Base-by-base conservation (phyloP, 2,797 vertebrate species). In the Crocidura indochinensis region DNA sequence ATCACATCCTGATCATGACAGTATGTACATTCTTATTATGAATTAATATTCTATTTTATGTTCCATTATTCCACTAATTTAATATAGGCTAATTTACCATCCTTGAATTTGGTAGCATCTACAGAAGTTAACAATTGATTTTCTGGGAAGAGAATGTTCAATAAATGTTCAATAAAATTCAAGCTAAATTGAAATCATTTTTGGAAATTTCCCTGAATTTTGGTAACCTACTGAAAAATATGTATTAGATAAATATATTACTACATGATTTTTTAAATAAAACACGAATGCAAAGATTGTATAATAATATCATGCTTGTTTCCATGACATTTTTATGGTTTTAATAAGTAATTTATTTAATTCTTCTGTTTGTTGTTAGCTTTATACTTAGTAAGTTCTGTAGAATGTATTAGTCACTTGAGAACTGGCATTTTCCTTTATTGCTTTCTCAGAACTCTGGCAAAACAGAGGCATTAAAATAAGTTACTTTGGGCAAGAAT, bases 241-340 rank as follows among this genome's bases (percentile, higher is more conserved):
- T 3, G 44, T 27, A 20, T 15, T 3, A 7, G 10, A 17, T 8
- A 67, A 87, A 75, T 2, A 64, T 7, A 1, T 53, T 87, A 73
- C n/a, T 51, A 29, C 31, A 79, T 85, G 20, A 2, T 84, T 74
- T 38, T 91, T 14, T 74, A 95, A 93, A 67, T 51, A n/a, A 27
- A 82, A 17, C 46, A 73, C 88, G 56, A 85, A 69, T 26, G 73
- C 20, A 86, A 93, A 92, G 38, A 88, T 65, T 93, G 12, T 38
- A 14, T 78, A n/a, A 82, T 17, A 73, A 29, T 20, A 24, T 29
- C 12, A 84, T 5, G 11, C 47, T 85, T 87, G 14, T 85, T 85
- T 91, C 79, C 76, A 62, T 24, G 56, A 3, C 31, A 31, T 47
- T 82, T 91, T 62, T 74, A 27, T 78, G 84, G 53, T 77, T 93